Percentiles rank a stretch among this genome's conserved stretches.
Evolutionary conservation across 2,888 invertebrate species (phyloP).

Genomic region (Campoplex capitator): DNA sequence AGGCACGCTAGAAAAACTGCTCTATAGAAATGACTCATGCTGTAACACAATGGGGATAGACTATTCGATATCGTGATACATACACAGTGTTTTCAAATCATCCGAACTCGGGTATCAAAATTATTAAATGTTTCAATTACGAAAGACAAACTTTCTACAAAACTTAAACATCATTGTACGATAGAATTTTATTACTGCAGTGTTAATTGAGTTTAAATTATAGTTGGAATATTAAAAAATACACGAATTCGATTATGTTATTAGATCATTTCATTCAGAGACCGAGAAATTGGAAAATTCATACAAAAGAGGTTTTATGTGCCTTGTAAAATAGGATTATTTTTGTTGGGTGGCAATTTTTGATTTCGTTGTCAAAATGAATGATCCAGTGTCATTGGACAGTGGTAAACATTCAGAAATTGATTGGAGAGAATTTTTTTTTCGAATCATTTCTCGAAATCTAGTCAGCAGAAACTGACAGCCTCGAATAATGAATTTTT

Average conservation of each 20-base stretch:
- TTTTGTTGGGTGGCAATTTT: background rate
- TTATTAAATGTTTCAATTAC: slow-evolving; percentile 23
- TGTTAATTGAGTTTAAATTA: background rate
- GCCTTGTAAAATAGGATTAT: background rate
- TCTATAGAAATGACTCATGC: slow-evolving; percentile 51
- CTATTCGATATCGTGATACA: slow-evolving; percentile 30
- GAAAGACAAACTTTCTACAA: slow-evolving; percentile 8
- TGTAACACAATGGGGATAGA: slow-evolving; percentile 37
- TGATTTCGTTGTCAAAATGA: background rate
- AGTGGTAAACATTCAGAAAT: background rate
- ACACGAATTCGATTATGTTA: background rate
- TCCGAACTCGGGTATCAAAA: slow-evolving; percentile 16
- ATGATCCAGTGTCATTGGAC: background rate
- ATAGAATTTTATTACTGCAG: background rate
- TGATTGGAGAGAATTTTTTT: background rate
- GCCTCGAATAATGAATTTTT: too few species aligned
- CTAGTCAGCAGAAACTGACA: too few species aligned
- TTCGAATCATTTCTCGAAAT: too few species aligned
- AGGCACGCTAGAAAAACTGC: slow-evolving; percentile 48
- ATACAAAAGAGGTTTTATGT: background rate
- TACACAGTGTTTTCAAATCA: background rate
- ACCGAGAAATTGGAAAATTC: background rate
- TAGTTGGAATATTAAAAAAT: background rate
- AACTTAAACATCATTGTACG: background rate
- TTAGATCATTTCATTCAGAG: background rate